Evolutionary conservation across 2,797 vertebrate species (phyloP), one percentile per base, ranked within the genome.

Genomic region (Clamator glandarius): DNA sequence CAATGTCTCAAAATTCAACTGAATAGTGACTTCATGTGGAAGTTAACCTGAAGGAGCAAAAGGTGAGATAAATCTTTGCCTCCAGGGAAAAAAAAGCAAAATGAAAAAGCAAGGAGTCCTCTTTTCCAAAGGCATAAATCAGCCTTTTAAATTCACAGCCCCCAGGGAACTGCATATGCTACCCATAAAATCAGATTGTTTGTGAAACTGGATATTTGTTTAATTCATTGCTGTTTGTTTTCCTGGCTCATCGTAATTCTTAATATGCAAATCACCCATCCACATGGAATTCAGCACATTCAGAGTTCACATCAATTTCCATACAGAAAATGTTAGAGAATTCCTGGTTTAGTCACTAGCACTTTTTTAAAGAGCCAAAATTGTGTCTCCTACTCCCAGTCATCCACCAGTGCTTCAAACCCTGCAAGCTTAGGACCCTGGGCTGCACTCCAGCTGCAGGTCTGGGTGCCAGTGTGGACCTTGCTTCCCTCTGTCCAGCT

Each of bases 191-290:
- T 78, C 61, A 36, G 70, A 72, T 4, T 82, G 79, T 33, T 95
- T 85, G 73, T 88, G 77, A 86, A 85, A 94, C 35, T 76, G 57
- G 58, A 61, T 84, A 55, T 85, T 94, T 87, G 46, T 79, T 95
- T 93, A 92, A 89, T 86, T 91, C 59, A 80, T 41, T 0, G 0
- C 12, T 67, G 52, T 74, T 85, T 39, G 54, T 68, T 31, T 91
- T 50, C 39, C 64, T 87, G 63, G n/a, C 50, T 93, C 59, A 55
- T 44, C 52, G 51, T 81, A 95, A 94, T 95, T 91, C 77, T 57
- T 83, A 72, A 35, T 29, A 75, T 16, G 68, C 41, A 93, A 87
- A 82, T 70, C 58, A 85, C 28, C 31, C 76, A 77, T 8, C 15
- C 73, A 54, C 35, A 48, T 15, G 35, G 28, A 74, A 90, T 87